These are phyloP conservation scores for Sebastes vulpes DNA, from an alignment of 2,797 vertebrate species.

Conservation along the genomic window DNA sequence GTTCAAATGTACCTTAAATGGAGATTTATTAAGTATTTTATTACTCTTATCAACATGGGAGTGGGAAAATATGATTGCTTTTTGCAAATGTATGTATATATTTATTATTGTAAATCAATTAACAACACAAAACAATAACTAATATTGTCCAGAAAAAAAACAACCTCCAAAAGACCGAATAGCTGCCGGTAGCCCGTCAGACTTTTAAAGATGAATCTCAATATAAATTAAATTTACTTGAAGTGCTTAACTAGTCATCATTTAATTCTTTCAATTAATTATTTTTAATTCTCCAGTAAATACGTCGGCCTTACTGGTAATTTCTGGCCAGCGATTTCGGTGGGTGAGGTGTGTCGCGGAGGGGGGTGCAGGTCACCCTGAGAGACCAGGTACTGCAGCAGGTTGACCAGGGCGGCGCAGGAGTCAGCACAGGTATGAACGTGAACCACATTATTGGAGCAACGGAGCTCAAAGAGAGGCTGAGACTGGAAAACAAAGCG, in stretches of 20 bases:
- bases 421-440: conserved; percentile 94
- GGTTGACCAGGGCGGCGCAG: conserved; percentile 90
- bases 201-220: background rate
- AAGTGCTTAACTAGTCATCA: background rate
- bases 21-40: too few relatives aligned
- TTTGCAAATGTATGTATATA: too few relatives aligned
- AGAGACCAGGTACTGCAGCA: conserved; percentile 92
- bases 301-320: conserved; percentile 84
- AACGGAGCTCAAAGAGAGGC: conserved; percentile 93
- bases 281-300: background rate
- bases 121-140: too few relatives aligned
- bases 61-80: too few relatives aligned
- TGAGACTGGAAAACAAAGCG: conserved; percentile 62
- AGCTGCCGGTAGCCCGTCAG: too few relatives aligned
- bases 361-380: conserved; percentile 92
- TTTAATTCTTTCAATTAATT: background rate
- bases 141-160: too few relatives aligned
- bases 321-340: conserved; percentile 94
- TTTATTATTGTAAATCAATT: too few relatives aligned
- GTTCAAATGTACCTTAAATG: too few relatives aligned
- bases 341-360: conserved; percentile 88
- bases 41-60: too few relatives aligned
- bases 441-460: conserved; percentile 95
- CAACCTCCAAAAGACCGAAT: too few relatives aligned
- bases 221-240: background rate